Base-by-base conservation (phyloP, 2,797 vertebrate species). In the Zonotrichia albicollis region DNA sequence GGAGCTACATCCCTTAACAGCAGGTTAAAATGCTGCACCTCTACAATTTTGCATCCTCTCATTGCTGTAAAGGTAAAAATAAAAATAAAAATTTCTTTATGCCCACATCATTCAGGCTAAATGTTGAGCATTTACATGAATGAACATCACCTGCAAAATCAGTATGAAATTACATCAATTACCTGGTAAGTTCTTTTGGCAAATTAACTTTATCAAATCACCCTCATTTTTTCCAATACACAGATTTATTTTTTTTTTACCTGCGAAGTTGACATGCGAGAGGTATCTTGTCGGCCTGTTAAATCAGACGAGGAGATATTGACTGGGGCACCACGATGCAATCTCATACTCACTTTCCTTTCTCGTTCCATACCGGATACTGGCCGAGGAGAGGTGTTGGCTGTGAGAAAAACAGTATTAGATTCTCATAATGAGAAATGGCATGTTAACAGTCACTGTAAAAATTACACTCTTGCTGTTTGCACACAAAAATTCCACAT, bases 231-330 rank as follows among this genome's bases (percentile, higher is more conserved):
- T 64, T 77, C 62, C 71, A 79, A 64, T 38, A 86, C 15, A 67
- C 17, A 23, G 29, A 62, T 53, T 42, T 66, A 3, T 67, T 29
- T 22, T 45, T 61, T 92, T 94, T 96, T 96, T 98, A 99, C 99
- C 99, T 99, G 99, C 84, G 99, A 99, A 92, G 99, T 99, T 97
- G 99, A 99, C 99, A 99, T 99, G 98, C 98, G 99, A 46, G 99
- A 99, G 88, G 98, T 98, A 96, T 99, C 99, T 97, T 99, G 99
- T 73, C 98, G 98, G 93, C 99, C 99, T 11, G 99, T 99, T 95
- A 99, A 97, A 93, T 99, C 99, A 16, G 99, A 99, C 0, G 99
- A 99, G 1, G 99, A 99, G 84, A 99, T 98, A 89, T 99, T 99
- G 96, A 99, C 99, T 0, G 99, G 98, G 82, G 99, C 98, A 5